These are phyloP conservation scores for Zelostemma sp. DNA, from an alignment of 1,140 invertebrate genomes.

Conservation along the genomic window DNA sequence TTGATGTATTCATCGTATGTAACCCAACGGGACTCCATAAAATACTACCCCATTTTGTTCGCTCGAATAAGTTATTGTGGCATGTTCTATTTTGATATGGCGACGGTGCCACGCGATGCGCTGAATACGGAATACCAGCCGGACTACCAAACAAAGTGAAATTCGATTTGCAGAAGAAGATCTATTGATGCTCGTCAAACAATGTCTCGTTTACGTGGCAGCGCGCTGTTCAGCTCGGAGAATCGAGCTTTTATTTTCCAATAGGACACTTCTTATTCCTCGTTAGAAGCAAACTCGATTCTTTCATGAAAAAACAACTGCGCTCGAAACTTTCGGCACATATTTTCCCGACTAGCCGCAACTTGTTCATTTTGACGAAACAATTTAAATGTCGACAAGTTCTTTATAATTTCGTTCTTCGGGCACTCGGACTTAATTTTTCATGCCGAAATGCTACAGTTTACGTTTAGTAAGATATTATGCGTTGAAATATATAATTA, in stretches of 20 bases:
- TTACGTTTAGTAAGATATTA: too few relatives aligned
- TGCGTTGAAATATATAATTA: too few relatives aligned
- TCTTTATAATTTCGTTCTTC: too few relatives aligned
- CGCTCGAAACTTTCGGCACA: background rate
- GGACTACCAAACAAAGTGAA: conserved; percentile 57
- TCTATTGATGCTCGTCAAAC: conserved; percentile 53
- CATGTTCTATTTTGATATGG: conserved; percentile 59
- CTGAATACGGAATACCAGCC: conserved; percentile 58
- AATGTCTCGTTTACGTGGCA: conserved; percentile 56
- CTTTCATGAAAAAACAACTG: background rate
- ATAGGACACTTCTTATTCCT: background rate
- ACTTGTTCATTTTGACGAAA: background rate
- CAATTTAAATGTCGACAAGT: background rate
- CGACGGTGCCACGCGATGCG: conserved; percentile 50
- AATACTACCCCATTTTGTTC: conserved; percentile 60
- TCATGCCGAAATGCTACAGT: too few relatives aligned
- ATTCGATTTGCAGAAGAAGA: conserved; percentile 58
- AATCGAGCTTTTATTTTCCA: background rate
- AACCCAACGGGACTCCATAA: conserved; percentile 57
- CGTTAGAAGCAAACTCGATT: background rate
- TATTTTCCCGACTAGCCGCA: too few relatives aligned
- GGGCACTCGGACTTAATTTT: too few relatives aligned
- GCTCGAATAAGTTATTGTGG: conserved; percentile 62
- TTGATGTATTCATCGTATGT: conserved; percentile 62
- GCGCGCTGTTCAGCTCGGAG: conserved; percentile 14